Percentiles rank a stretch among this genome's conserved stretches.
Conservation (phyloP, 2,113 vertebrate genomes). For the Glaucidium brasilianum region DNA sequence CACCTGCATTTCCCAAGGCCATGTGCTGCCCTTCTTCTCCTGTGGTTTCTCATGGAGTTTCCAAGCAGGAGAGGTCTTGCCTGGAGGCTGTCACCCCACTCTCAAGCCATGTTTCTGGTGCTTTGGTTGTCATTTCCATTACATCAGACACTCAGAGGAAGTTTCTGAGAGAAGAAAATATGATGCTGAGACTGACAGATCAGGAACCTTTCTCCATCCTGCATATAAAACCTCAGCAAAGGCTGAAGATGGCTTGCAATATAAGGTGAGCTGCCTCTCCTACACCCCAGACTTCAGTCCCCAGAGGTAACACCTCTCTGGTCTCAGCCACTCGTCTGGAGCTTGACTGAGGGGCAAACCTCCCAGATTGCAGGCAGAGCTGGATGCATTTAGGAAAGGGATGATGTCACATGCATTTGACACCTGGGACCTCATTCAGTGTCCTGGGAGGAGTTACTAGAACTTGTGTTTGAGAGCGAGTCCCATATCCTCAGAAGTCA, state of each 20-base stretch:
- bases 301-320: not conserved
- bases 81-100: not conserved
- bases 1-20: not conserved
- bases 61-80: not conserved
- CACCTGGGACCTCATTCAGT: not conserved
- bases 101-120: not conserved
- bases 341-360: accelerated
- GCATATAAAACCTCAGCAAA: not conserved
- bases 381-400: not conserved
- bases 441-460: accelerated
- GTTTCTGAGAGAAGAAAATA: not conserved
- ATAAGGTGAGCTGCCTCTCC: not conserved
- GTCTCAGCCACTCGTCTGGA: not conserved
- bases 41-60: not conserved
- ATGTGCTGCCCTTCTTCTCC: not conserved
- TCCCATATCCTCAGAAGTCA: not conserved
- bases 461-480: not conserved
- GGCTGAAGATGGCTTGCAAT: not conserved
- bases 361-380: not conserved
- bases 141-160: not conserved
- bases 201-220: not conserved
- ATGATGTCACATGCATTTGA: not conserved
- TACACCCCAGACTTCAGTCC: not conserved
- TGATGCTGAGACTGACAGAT: not conserved
- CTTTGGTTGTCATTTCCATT: not conserved